Base-by-base conservation (phyloP, 2,113 vertebrate genomes). In the Argyrosomus japonicus region DNA sequence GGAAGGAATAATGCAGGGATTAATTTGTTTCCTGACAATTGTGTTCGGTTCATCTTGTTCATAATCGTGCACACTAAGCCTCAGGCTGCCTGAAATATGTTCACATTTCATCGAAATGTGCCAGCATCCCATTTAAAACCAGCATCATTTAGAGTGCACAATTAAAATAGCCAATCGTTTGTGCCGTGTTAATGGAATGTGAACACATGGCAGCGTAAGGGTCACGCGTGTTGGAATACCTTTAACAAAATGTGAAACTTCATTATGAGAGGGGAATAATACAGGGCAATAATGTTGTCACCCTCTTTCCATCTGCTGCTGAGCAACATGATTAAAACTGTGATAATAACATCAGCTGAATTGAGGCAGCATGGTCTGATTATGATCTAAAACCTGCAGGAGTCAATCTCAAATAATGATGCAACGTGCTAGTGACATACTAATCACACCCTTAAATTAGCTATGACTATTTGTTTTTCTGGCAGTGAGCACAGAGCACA, bases 21-120 rank as follows among this genome's bases (percentile, higher is more conserved):
- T 85, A 61, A 93, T 93, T 87, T 89, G 81, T 82, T 89, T 81
- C 47, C 71, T 70, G 76, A 88, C 82, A 88, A 88, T 81, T 86
- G 75, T 3, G 18, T 80, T 91, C 70, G 57, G 50, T 65, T 84
- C 68, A 82, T 79, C 69, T 71, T 50, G 54, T 56, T 88, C 51
- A 77, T 81, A 73, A 86, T 74, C 36, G 23, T 60, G 75, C 64
- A 61, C 53, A 61, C 77, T 36, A 63, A 85, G 89, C 91, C 89
- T 61, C 23, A 0, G 91, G 89, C 72, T 43, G 21, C 62, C 18
- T 21, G 65, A 77, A 77, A 79, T 79, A 77, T 78, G 60, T 89
- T 87, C 63, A 50, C 75, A 60, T 85, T 87, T 87, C 51, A 88
- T 79, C 15, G 43, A 82, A 77, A 75, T 58, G 85, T 75, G 81